Base-by-base conservation (phyloP, 2,797 vertebrate genomes). In the Platyrinchus mystaceus region DNA sequence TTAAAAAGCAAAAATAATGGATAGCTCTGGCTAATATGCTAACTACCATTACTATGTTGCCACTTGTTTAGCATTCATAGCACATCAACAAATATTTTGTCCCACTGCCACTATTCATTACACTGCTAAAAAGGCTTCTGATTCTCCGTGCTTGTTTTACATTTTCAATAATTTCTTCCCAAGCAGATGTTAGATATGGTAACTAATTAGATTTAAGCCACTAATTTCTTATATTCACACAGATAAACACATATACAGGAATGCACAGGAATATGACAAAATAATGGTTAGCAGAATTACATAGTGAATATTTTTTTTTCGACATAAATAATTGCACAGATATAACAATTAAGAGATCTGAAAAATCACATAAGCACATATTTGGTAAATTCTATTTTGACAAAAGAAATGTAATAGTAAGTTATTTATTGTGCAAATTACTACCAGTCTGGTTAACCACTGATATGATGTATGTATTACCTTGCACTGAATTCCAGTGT, bases 151-250 rank as follows among this genome's bases (percentile, higher is more conserved):
- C 47, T 94, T 85, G 32, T 66, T 93, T 90, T 52, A 78, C 22
- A 90, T 27, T 82, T 66, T 6, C 44, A 86, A 39, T 71, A 84
- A 58, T 92, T 80, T 82, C 27, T 84, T 89, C 79, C 88, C 84
- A 90, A 67, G 55, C 12, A 69, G 36, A 70, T 43, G 7, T 53
- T 50, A 82, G 26, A 82, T 75, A 75, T 8, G 27, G 78, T 46
- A 91, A 60, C 37, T 90, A 95, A 87, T 90, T 91, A 88, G 50
- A 89, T 63, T 86, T 89, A 77, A 83, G 55, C 9, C 77, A 88
- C 36, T 71, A 39, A 87, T 80, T 76, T 84, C 41, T 84, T 94
- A 56, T 59, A 69, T 82, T 88, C 43, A 71, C 19, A 74, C 32
- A 28, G 10, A 52, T 39, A 21, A 85, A 52, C 11, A 39, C 12